Percentiles rank a stretch among this genome's conserved stretches.
Evolutionary conservation across 2,113 vertebrate genomes (phyloP).

Genomic region (Urocolius indicus): DNA sequence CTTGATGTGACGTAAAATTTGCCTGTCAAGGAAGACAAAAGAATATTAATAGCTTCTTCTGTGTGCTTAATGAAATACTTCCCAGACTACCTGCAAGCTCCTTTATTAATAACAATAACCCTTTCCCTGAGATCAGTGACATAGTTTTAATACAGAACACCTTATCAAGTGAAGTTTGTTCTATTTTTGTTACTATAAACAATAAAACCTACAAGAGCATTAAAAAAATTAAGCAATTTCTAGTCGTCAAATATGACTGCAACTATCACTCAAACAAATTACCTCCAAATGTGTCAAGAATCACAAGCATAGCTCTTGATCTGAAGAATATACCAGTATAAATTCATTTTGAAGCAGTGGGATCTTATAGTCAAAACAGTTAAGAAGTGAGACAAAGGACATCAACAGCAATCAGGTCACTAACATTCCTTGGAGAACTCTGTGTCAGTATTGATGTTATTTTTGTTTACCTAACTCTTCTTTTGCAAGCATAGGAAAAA

Average conservation of each 20-base stretch:
- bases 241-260: background rate
- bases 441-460: background rate
- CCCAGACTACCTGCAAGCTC: background rate
- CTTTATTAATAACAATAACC: background rate
- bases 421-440: background rate
- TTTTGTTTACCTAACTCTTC: background rate
- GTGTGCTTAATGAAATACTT: conserved; percentile 7
- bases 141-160: background rate
- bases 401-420: background rate
- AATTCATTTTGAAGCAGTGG: background rate
- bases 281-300: background rate
- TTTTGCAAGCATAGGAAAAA: background rate
- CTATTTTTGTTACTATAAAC: background rate
- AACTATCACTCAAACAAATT: background rate
- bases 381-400: background rate
- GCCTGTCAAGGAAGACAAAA: background rate
- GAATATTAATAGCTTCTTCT: background rate
- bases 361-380: background rate
- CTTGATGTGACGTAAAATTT: background rate
- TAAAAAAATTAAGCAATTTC: background rate
- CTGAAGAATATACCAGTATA: background rate
- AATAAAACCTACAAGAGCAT: background rate
- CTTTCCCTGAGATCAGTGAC: background rate
- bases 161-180: background rate
- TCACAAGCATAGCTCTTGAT: background rate